Evolutionary conservation across 2,888 invertebrate genomes (phyloP).

Genomic region (Luperina nickerlii): DNA sequence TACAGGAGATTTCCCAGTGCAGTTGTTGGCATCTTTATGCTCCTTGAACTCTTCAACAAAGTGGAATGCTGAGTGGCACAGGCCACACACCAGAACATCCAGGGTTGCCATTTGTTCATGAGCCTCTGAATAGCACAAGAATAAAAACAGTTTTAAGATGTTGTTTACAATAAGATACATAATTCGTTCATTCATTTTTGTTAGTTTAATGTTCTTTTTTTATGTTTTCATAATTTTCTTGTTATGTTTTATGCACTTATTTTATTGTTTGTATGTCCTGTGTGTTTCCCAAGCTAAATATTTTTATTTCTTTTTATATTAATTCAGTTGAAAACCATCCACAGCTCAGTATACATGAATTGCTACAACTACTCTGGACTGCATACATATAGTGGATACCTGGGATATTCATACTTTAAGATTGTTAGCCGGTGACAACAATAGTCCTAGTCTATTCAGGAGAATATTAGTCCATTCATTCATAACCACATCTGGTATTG

Average conservation of each 20-base stretch:
- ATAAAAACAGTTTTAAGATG: neutral
- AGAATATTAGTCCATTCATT: neutral
- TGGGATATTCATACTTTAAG: neutral
- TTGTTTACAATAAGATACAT: neutral
- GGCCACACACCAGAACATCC: conserved; percentile 96
- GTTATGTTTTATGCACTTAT: neutral
- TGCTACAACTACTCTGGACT: neutral
- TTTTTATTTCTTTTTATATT: neutral
- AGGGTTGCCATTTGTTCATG: conserved; percentile 94
- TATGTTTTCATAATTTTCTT: neutral
- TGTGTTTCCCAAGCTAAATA: neutral
- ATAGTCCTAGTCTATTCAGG: neutral
- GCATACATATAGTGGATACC: neutral
- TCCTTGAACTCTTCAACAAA: conserved; percentile 94
- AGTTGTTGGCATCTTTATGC: conserved; percentile 92
- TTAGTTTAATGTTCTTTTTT: neutral
- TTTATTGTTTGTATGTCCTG: neutral
- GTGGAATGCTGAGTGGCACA: conserved; percentile 94
- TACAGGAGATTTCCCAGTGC: conserved; percentile 91
- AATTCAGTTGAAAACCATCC: neutral
- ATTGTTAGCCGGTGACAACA: neutral
- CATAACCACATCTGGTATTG: neutral
- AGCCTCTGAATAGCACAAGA: conserved; percentile 89
- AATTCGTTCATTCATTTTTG: neutral
- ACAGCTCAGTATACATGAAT: neutral